These are phyloP conservation scores for Ethmia dodecea DNA, from an alignment of 2,888 invertebrate genomes.

Conservation along the genomic window DNA sequence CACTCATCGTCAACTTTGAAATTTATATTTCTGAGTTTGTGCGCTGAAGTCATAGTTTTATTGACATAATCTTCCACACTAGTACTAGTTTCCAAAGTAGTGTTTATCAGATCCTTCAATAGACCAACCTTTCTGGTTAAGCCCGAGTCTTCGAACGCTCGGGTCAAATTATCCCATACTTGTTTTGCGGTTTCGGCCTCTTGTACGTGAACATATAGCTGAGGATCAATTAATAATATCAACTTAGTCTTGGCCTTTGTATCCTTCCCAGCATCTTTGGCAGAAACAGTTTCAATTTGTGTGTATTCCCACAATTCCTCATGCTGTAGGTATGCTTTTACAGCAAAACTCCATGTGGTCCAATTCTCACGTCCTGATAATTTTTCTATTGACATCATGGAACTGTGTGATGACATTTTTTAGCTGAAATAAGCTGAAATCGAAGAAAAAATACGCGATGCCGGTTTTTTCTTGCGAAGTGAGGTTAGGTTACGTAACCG, in stretches of 20 bases:
- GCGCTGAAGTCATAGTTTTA: constrained; percentile 18
- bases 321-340: not conserved
- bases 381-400: not conserved
- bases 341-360: not conserved
- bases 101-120: constrained; percentile 19
- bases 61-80: constrained; percentile 20
- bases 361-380: not conserved
- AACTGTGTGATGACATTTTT: not conserved
- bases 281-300: not conserved
- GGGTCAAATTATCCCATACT: constrained; percentile 1
- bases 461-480: too few species aligned
- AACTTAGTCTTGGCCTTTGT: not conserved
- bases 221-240: not conserved
- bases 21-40: constrained; percentile 20
- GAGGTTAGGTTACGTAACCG: too few species aligned
- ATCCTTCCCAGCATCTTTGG: not conserved
- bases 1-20: constrained; percentile 20
- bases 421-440: not conserved
- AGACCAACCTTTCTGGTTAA: constrained; percentile 9
- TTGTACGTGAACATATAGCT: constrained; percentile 21
- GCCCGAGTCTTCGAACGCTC: constrained; percentile 1
- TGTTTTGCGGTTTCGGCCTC: constrained; percentile 14
- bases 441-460: not conserved
- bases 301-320: not conserved
- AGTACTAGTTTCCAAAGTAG: constrained; percentile 12